Base-by-base conservation (phyloP, 92 coral and sea anemone species). In the Metridium senile region DNA sequence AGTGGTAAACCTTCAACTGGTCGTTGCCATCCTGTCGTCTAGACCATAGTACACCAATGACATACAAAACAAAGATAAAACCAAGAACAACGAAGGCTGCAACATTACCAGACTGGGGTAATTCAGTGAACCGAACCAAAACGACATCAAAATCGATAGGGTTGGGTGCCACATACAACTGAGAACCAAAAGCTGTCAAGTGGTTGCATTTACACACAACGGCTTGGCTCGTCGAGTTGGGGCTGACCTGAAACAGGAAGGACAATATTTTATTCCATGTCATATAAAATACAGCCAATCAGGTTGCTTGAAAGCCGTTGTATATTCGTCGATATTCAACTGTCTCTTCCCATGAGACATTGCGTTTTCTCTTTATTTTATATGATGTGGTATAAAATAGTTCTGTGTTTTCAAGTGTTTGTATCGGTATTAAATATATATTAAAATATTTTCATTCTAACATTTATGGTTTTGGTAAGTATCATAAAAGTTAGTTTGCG, bases 111-210 rank as follows among this genome's bases (percentile, higher is more conserved):
- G 84, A 81, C 87, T 90, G 89, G 23, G 78, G 81, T 33, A 87
- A 76, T n/a, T 85, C 80, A 29, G 77, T 73, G 26, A 86, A 72
- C 54, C 76, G 80, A 10, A 58, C 51, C 57, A 87, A 84, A 2
- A 84, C 96, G 59, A 61, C 58, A 11, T 84, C 84, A 70, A 90
- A 90, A 45, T 90, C 91, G 20, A 90, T 80, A 8, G 89, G 91
- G 70, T 90, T 90, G 17, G 96, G 96, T n/a, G 86, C 89, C 28
- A 90, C 92, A 67, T 82, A 78, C 53, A 87, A 43, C 69, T 90
- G 87, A 39, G 87, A 87, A 56, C 87, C 90, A 74, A 90, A 90
- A 25, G 96, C 79, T 26, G 96, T 87, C 53, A 90, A 74, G 51
- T 90, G 96, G 63, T 33, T 70, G 47, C 96, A 90, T 23, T 35